A percentile compares a stretch with the other conserved stretches of the same genome.
These are phyloP conservation scores for Xylota sylvarum DNA, from an alignment of 2,888 invertebrate species.

Conservation along the genomic window DNA sequence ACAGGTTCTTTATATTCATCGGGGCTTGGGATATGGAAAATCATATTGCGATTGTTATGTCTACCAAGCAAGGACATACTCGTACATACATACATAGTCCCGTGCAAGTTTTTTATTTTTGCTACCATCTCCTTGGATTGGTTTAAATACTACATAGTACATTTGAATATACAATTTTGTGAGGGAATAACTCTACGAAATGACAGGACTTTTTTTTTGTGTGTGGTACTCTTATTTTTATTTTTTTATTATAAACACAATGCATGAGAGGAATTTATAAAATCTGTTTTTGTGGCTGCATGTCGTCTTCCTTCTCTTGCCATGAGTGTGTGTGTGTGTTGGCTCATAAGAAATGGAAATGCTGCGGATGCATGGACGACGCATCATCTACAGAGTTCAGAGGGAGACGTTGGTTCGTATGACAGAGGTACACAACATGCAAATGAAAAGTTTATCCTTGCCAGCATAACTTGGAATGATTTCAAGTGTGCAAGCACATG, in stretches of 20 bases:
- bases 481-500: slow-evolving; percentile 64
- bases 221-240: slow-evolving; percentile 35
- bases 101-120: slow-evolving; percentile 23
- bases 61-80: slow-evolving; percentile 59
- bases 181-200: slow-evolving; percentile 62
- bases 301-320: slow-evolving; percentile 51
- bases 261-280: slow-evolving; percentile 75
- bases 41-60: slow-evolving; percentile 73
- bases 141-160: slow-evolving; percentile 53
- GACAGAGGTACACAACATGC: slow-evolving; percentile 63
- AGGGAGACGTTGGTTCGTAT: slow-evolving; percentile 5
- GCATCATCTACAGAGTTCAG: slow-evolving; percentile 67
- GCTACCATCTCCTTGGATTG: slow-evolving; percentile 65
- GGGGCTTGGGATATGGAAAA: slow-evolving; percentile 55
- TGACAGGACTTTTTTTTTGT: slow-evolving; percentile 54
- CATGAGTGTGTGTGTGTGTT: background rate
- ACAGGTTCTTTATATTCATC: slow-evolving; percentile 36
- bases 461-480: slow-evolving; percentile 71
- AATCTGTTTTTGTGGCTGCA: slow-evolving; percentile 76
- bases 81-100: slow-evolving; percentile 28
- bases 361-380: slow-evolving; percentile 68
- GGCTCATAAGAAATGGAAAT: slow-evolving; percentile 60
- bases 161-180: slow-evolving; percentile 49
- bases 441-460: slow-evolving; percentile 77
- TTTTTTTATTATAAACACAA: slow-evolving; percentile 71